Evolutionary conservation across 2,888 invertebrate genomes (phyloP).

Genomic region (Perizoma flavofasciatum): DNA sequence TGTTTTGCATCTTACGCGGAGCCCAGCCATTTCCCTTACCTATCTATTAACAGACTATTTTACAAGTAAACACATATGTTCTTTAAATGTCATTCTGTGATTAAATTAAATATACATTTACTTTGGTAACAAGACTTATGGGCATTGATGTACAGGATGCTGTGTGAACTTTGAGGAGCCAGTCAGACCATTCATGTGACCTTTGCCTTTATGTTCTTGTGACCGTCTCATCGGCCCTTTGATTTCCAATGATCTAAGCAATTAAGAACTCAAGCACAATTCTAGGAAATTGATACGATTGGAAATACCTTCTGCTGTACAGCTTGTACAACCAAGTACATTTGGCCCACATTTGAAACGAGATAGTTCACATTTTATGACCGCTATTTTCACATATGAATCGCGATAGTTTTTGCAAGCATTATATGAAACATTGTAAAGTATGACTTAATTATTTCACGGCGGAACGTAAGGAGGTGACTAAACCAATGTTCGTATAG

Average conservation of each 20-base stretch:
- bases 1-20: too few relatives aligned
- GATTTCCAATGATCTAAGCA: not conserved
- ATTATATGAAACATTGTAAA: constrained; percentile 27
- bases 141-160: constrained; percentile 16
- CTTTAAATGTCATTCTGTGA: too few relatives aligned
- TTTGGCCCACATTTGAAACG: constrained; percentile 26
- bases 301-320: constrained; percentile 19
- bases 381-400: constrained; percentile 23
- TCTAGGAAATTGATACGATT: constrained; percentile 20
- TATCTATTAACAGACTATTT: too few relatives aligned
- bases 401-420: constrained; percentile 21
- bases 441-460: constrained; percentile 18
- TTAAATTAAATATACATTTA: too few relatives aligned
- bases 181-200: constrained; percentile 15
- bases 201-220: constrained; percentile 19
- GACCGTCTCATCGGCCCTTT: not conserved
- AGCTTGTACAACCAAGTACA: constrained; percentile 5
- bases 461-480: constrained; percentile 10
- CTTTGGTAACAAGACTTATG: constrained; percentile 2
- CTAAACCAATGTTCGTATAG: constrained; percentile 2
- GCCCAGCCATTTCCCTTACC: too few relatives aligned
- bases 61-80: too few relatives aligned
- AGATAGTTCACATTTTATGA: constrained; percentile 33
- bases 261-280: not conserved
- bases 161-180: constrained; percentile 24